Percentiles rank a stretch among this genome's conserved stretches.
phyloP scores from a whole-genome alignment of 2,113 vertebrate genomes.

The Channa argus region DNA sequence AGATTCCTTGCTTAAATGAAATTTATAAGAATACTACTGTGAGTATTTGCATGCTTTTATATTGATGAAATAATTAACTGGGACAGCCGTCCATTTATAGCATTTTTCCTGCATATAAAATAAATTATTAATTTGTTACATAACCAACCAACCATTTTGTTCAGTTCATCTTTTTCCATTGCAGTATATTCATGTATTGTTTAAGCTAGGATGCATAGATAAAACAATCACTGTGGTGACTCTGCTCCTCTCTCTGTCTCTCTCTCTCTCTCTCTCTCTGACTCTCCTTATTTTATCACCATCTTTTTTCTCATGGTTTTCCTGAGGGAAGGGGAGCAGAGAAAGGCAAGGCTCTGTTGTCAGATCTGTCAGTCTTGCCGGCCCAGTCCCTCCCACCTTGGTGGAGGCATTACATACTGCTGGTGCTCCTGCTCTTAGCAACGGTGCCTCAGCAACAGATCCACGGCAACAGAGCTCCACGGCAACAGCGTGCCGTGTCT shows the following conservation, averaged over 20 bases:
- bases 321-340: conserved; percentile 62
- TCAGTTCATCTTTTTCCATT: conserved; percentile 28
- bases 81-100: conserved; percentile 27
- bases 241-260: neutral
- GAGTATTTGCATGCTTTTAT: neutral
- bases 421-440: conserved; percentile 80
- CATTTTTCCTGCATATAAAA: conserved; percentile 60
- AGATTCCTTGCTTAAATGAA: neutral
- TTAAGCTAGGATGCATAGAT: neutral
- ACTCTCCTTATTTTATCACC: conserved; percentile 58
- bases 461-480: conserved; percentile 78
- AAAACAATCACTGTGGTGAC: conserved; percentile 13
- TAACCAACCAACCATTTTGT: conserved; percentile 66
- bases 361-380: conserved; percentile 78
- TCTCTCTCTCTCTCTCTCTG: conserved; percentile 24
- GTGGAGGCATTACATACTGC: conserved; percentile 80
- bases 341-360: conserved; percentile 80
- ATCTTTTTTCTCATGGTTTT: conserved; percentile 57
- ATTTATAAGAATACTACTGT: neutral
- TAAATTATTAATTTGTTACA: conserved; percentile 78
- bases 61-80: neutral
- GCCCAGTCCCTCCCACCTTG: conserved; percentile 73
- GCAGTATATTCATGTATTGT: neutral
- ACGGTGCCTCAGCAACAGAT: conserved; percentile 81
- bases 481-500: conserved; percentile 82